Evolutionary conservation across 1,140 invertebrate genomes (phyloP).

Genomic region (Drosophila micromelanica): DNA sequence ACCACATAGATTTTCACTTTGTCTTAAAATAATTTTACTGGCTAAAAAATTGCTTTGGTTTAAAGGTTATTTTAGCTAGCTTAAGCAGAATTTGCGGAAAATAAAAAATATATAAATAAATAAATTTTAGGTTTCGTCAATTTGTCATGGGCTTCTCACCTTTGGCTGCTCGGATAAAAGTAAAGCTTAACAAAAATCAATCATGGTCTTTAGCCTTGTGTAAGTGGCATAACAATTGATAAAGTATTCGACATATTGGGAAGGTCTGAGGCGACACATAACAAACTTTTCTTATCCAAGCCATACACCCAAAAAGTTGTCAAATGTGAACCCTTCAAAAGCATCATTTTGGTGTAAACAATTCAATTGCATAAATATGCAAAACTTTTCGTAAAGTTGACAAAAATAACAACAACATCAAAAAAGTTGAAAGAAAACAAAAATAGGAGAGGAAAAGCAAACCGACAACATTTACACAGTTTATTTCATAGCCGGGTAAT

Average conservation of each 20-base stretch:
- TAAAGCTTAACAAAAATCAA: constrained; percentile 52
- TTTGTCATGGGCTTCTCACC: constrained; percentile 30
- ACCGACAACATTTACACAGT: constrained; percentile 28
- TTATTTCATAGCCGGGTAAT: constrained; percentile 31
- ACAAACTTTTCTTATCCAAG: constrained; percentile 33
- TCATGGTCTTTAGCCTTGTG: constrained; percentile 42
- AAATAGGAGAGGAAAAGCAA: neutral
- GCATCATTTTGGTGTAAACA: constrained; percentile 66
- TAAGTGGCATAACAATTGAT: constrained; percentile 59
- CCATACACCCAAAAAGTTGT: constrained; percentile 31
- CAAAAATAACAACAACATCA: neutral
- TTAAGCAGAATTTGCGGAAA: neutral
- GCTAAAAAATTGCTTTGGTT: no score
- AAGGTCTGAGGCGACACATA: constrained; percentile 44
- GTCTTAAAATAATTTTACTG: no score
- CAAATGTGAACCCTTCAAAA: constrained; percentile 60
- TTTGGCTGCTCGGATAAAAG: neutral
- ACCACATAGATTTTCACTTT: no score
- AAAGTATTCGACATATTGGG: constrained; percentile 52
- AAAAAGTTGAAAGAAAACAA: neutral
- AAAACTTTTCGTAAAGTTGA: constrained; percentile 40
- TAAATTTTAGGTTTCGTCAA: constrained; percentile 20
- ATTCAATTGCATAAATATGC: constrained; percentile 74
- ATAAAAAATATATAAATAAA: no score
- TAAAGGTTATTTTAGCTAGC: no score